Evolutionary conservation across 2,888 invertebrate species (phyloP).

Genomic region (Leptopterna dolabrata): DNA sequence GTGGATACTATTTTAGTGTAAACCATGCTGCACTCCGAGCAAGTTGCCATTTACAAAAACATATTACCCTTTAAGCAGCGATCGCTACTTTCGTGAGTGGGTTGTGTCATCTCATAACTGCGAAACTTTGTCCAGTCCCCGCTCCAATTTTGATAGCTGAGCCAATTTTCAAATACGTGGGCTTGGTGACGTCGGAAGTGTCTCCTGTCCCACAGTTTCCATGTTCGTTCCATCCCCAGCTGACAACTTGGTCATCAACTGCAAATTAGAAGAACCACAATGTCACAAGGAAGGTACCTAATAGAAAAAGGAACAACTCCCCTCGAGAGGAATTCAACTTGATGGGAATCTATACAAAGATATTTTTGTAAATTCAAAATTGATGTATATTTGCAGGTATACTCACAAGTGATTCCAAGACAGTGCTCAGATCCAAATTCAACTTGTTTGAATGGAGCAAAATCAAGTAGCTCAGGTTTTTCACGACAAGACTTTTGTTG

Average conservation of each 20-base stretch:
- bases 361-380: no score
- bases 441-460: slow-evolving; percentile 66
- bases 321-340: no score
- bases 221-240: slow-evolving; percentile 94
- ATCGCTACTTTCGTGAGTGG: no score
- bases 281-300: no score
- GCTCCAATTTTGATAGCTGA: slow-evolving; percentile 66
- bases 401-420: slow-evolving; percentile 71
- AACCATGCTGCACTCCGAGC: no score
- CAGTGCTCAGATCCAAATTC: slow-evolving; percentile 85
- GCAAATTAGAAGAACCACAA: slow-evolving; percentile 67
- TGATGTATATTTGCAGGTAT: not conserved
- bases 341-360: no score
- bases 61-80: no score
- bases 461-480: slow-evolving; percentile 60
- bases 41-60: no score
- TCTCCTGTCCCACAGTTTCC: slow-evolving; percentile 82
- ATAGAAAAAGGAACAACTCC: no score
- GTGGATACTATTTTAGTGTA: no score
- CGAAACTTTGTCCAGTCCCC: slow-evolving; percentile 71
- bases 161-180: slow-evolving; percentile 67
- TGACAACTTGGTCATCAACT: slow-evolving; percentile 74
- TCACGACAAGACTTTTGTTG: not conserved
- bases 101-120: slow-evolving; percentile 62
- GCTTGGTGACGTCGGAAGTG: slow-evolving; percentile 68